Conservation (phyloP, 2,797 vertebrate species). For the Chelidonichthys spinosus region DNA sequence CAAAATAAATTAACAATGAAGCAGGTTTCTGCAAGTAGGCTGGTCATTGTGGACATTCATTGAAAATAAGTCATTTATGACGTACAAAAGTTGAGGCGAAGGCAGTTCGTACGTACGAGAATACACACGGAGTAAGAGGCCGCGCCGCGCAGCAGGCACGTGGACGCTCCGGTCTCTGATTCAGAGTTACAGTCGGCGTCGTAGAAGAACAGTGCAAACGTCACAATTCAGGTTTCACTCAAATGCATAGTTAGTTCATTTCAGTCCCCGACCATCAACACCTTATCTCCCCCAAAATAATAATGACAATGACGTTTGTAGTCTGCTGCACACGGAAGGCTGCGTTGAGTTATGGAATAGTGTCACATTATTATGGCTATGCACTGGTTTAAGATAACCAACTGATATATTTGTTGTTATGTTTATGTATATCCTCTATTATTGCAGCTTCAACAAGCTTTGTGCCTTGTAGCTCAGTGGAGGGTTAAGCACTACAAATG, state of each 20-base stretch:
- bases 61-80: conserved; percentile 71
- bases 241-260: conserved; percentile 75
- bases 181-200: conserved; percentile 34
- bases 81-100: conserved; percentile 79
- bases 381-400: neutral
- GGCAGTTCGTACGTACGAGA: conserved; percentile 68
- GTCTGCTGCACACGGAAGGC: conserved; percentile 25
- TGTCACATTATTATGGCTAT: conserved; percentile 1
- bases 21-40: conserved; percentile 40
- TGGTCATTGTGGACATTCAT: conserved; percentile 50
- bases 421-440: neutral
- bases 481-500: conserved; percentile 33
- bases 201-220: conserved; percentile 56
- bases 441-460: conserved; percentile 33
- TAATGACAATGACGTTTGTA: neutral
- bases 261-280: conserved; percentile 11
- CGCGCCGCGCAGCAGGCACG: conserved; percentile 46
- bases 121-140: conserved; percentile 43
- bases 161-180: conserved; percentile 35
- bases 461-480: conserved; percentile 39
- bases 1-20: conserved; percentile 73
- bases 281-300: conserved; percentile 15
- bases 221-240: conserved; percentile 50
- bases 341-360: conserved; percentile 15
- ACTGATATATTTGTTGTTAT: neutral